Conservation (phyloP, 1,140 invertebrate species). For the Eumaeus atala region DNA sequence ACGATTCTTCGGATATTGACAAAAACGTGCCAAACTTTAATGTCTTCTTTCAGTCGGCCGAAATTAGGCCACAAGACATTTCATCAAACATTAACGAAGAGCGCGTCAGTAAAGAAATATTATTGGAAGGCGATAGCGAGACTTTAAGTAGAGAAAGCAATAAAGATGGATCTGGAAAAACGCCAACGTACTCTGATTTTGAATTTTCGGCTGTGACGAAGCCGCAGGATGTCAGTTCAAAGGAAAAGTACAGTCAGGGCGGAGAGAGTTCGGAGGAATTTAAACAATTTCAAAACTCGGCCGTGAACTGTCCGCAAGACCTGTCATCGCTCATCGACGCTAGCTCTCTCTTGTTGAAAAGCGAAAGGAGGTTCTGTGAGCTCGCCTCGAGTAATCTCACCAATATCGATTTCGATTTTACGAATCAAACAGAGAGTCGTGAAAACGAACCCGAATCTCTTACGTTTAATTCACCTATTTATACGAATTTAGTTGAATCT, state of each 20-base stretch:
- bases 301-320: slow-evolving; percentile 47
- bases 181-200: slow-evolving; percentile 53
- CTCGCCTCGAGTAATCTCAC: slow-evolving; percentile 25
- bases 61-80: slow-evolving; percentile 53
- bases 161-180: slow-evolving; percentile 36
- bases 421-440: slow-evolving; percentile 25
- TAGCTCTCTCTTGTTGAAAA: slow-evolving; percentile 45
- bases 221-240: slow-evolving; percentile 47
- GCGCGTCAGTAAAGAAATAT: slow-evolving; percentile 28
- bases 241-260: slow-evolving; percentile 45
- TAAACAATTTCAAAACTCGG: slow-evolving; percentile 45
- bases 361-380: slow-evolving; percentile 46
- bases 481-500: slow-evolving; percentile 58
- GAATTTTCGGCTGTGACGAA: slow-evolving; percentile 47
- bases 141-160: slow-evolving; percentile 39
- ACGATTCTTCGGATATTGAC: slow-evolving; percentile 20
- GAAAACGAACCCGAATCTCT: slow-evolving; percentile 33
- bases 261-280: slow-evolving; percentile 51
- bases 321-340: slow-evolving; percentile 50
- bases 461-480: slow-evolving; percentile 42
- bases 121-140: slow-evolving; percentile 50
- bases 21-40: slow-evolving; percentile 44
- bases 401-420: slow-evolving; percentile 28
- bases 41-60: slow-evolving; percentile 50
- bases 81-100: slow-evolving; percentile 32